Evolutionary conservation across 2,113 vertebrate species (phyloP).

Genomic region (Melanerpes aurifrons): DNA sequence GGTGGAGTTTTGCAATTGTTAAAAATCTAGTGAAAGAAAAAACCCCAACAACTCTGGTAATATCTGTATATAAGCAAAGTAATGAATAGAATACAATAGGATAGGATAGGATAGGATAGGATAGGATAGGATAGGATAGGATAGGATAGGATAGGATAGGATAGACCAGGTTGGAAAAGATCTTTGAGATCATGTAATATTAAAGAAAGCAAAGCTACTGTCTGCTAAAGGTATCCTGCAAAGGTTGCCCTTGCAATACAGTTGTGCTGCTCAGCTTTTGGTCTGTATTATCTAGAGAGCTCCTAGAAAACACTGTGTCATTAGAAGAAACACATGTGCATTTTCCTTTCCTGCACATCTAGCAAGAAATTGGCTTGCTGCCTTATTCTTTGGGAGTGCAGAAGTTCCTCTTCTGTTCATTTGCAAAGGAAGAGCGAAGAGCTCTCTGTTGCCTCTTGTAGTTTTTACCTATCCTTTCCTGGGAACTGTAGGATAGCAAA

Average conservation of each 20-base stretch:
- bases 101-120: not conserved
- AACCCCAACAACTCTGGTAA: not conserved
- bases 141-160: not conserved
- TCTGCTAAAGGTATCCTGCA: not conserved
- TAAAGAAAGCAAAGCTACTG: not conserved
- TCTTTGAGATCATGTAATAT: not conserved
- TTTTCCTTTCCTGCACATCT: not conserved
- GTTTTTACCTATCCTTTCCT: not conserved
- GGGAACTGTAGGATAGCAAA: not conserved
- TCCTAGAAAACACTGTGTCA: not conserved
- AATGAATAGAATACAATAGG: too few relatives aligned
- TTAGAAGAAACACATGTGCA: fast-evolving
- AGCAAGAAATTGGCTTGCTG: not conserved
- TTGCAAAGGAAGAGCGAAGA: not conserved
- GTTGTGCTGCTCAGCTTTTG: not conserved
- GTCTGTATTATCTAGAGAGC: not conserved
- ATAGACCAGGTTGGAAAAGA: too few relatives aligned
- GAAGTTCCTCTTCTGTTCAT: not conserved
- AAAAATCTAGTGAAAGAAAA: not conserved
- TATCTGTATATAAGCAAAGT: not conserved
- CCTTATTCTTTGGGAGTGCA: not conserved
- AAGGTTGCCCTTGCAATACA: not conserved
- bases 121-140: not conserved
- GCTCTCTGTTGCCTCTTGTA: not conserved
- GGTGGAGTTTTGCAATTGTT: not conserved